Base-by-base conservation (phyloP, 1,140 invertebrate genomes). In the Cotesia vestalis region DNA sequence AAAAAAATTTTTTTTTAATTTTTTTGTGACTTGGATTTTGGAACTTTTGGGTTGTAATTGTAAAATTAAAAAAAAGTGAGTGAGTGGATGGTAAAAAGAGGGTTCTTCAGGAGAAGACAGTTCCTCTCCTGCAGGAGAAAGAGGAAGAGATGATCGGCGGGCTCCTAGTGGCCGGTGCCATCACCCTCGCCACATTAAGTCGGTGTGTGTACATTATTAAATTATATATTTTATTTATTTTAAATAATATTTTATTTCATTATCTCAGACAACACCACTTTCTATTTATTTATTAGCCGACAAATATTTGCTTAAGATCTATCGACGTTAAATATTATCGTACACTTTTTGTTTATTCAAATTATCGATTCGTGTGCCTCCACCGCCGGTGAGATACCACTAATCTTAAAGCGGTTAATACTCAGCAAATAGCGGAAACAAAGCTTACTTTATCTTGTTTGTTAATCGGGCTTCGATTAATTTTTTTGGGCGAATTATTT, bases 191-290 rank as follows among this genome's bases (percentile, higher is more conserved):
- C 85, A 85, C 84, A 80, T 78, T 84, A 81, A 87, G 85, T 84
- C 85, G 85, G 85, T 87, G 85, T 87, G 85, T 87, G 85, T 87
- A 87, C 84, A 86, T 85, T 82, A 80, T 79, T 86, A 74, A 80
- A 81, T 82, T 80, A 77, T 83, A 80, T 57, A 62, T 62, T 62
- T 36, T 14, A 52, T 17, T 52, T 64, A 71, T 38, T 55, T 64
- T 12, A 60, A 66, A 2, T 51, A 14, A 46, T 9, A 20, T 11
- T 14, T 57, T 3, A 57, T 14, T 57, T 57, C 4, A 57, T 57
- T 14, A 57, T 46, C 40, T 46, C 6, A 11, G 40, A 46, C 2
- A 6, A 46, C 11, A 11, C 40, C 40, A 46, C 40, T 46, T 46
- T 46, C 40, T 46, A 46, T 46, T 46, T 46, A 46, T 46, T 9